A percentile compares a stretch with the other conserved stretches of the same genome.
Conservation (phyloP, 2,113 vertebrate species). For the Peromyscus maniculatus region DNA sequence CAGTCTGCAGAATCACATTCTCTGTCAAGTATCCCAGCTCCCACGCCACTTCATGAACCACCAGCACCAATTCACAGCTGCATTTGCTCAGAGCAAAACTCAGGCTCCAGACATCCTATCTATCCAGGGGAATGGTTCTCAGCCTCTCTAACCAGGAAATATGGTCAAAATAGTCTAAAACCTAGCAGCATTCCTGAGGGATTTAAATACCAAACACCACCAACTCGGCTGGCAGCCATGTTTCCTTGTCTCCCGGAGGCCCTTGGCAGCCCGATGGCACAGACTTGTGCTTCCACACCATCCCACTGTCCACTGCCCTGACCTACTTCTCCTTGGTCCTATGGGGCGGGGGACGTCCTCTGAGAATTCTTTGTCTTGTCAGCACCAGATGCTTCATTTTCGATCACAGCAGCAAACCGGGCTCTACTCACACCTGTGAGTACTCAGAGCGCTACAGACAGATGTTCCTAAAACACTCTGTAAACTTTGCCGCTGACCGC, state of each 20-base stretch:
- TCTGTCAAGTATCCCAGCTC: neutral
- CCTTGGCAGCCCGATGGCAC: rapidly evolving
- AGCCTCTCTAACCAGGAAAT: neutral
- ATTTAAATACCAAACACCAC: neutral
- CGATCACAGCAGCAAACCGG: neutral
- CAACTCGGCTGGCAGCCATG: neutral
- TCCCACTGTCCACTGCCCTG: neutral
- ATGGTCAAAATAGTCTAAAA: neutral
- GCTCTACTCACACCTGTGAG: neutral
- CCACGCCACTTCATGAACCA: neutral
- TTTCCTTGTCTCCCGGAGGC: rapidly evolving
- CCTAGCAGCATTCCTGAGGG: neutral
- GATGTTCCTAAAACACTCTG: neutral
- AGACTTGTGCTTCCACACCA: neutral
- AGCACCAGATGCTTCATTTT: neutral
- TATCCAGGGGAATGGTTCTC: neutral
- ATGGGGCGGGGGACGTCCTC: neutral
- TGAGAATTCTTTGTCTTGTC: neutral
- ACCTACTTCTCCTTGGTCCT: rapidly evolving
- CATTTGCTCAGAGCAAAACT: neutral
- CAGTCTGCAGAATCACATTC: too few relatives aligned
- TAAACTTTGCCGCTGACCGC: neutral
- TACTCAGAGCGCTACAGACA: neutral
- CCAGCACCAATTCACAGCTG: neutral
- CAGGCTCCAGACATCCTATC: neutral